Percentiles rank a stretch among this genome's conserved stretches.
These are phyloP conservation scores for Heloderma charlesbogerti DNA, from an alignment of 2,113 vertebrate species.

Conservation along the genomic window DNA sequence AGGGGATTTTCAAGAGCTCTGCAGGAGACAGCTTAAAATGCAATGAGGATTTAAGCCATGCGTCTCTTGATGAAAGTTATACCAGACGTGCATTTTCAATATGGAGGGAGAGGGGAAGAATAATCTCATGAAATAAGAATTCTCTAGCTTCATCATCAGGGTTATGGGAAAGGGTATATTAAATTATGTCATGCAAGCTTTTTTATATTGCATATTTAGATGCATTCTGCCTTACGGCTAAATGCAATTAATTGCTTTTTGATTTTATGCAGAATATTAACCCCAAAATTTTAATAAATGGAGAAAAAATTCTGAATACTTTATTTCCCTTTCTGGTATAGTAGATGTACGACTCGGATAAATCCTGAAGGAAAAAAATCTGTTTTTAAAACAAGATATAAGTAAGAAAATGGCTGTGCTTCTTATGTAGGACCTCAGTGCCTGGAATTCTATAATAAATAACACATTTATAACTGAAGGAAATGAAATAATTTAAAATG, in stretches of 20 bases:
- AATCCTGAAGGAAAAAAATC: conserved; percentile 38
- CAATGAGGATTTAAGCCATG: conserved; percentile 50
- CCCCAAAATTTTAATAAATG: conserved; percentile 22
- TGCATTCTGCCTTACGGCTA: conserved; percentile 60
- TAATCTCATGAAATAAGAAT: conserved; percentile 69
- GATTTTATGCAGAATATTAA: conserved; percentile 50
- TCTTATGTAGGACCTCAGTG: conserved; percentile 54
- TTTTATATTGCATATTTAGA: conserved; percentile 68
- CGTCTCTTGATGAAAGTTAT: conserved; percentile 55
- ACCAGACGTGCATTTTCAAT: conserved; percentile 56
- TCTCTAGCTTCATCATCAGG: conserved; percentile 55
- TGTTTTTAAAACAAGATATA: conserved; percentile 50
- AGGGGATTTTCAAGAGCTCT: conserved; percentile 67
- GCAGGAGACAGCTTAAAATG: conserved; percentile 65
- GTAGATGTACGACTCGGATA: conserved; percentile 50
- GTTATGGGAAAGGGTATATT: conserved; percentile 61
- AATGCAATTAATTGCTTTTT: conserved; percentile 62
- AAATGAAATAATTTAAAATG: conserved; percentile 34
- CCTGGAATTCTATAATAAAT: conserved; percentile 12
- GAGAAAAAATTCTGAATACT: conserved; percentile 48
- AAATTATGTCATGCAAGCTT: conserved; percentile 73
- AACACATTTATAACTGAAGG: background rate
- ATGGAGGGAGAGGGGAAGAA: conserved; percentile 25
- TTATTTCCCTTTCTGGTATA: conserved; percentile 53
- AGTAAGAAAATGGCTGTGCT: conserved; percentile 53